These are phyloP conservation scores for Hermatobates lingyangjiaoensis DNA, from an alignment of 1,140 invertebrate genomes.

Conservation along the genomic window DNA sequence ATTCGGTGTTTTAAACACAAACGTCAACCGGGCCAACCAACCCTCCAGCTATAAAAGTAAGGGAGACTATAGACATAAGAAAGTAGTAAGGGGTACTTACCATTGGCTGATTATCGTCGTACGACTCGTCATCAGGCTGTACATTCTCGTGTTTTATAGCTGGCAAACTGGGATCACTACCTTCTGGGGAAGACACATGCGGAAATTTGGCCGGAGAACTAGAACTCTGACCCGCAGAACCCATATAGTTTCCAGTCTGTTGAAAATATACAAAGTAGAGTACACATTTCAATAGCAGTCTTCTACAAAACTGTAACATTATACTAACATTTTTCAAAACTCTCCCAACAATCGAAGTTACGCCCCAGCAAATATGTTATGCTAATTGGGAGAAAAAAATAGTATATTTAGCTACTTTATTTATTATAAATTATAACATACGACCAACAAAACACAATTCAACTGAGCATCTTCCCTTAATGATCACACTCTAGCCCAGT, in stretches of 20 bases:
- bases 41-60: background rate
- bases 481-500: no score
- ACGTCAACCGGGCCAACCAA: background rate
- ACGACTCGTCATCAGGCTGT: slow-evolving; percentile 11
- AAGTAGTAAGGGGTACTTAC: slow-evolving; percentile 5
- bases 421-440: no score
- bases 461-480: no score
- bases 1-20: background rate
- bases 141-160: slow-evolving; percentile 12
- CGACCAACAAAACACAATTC: no score
- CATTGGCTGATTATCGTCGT: slow-evolving; percentile 9
- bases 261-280: no score
- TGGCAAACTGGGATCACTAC: slow-evolving; percentile 5
- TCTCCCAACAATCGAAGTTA: no score
- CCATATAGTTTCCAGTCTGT: background rate
- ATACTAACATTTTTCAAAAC: no score
- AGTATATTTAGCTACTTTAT: no score
- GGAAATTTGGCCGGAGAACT: slow-evolving; percentile 11
- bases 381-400: no score
- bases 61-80: background rate
- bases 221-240: background rate
- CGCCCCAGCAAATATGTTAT: no score
- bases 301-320: no score
- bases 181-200: slow-evolving; percentile 7
- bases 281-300: no score